Evolutionary conservation across 2,797 vertebrate genomes (phyloP), one percentile per base, ranked within the genome.

Genomic region (Gymnoscopelus braueri): DNA sequence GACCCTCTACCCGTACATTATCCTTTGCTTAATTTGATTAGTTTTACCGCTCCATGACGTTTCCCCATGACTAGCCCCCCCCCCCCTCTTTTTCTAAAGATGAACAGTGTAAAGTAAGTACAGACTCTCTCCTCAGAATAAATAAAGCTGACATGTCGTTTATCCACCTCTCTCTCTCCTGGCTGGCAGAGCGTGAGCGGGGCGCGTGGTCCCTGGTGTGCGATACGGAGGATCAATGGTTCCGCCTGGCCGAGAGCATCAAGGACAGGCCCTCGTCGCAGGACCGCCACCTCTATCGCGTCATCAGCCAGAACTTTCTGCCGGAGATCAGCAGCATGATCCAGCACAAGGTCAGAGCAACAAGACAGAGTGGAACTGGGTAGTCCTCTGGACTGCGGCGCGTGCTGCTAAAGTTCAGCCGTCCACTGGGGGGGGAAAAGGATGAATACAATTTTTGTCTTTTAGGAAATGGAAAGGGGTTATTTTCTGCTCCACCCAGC

Each of bases 291-390:
- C 96, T 99, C 74, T 95, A 98, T 88, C 97, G 95, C 72, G 95
- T 98, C 84, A 95, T 99, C 91, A 98, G 95, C 76, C 96, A 98
- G 86, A 98, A 98, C 90, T 99, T 99, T 92, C 92, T 99, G 80
- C 97, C 97, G 0, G 97, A 99, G 91, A 99, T 99, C 90, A 96
- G 96, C 91, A 98, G 91, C 91, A 99, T 99, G 97, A 98, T 99
- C 67, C 94, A 97, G 73, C 96, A 98, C 92, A 99, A 97, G 96
- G 98, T 98, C 81, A 82, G 93, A 78, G 26, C 26, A 53, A 35
- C 15, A 53, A 53, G n/a, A 65, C 29, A 62, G 54, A 53, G 59
- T 19, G 19, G 19, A 19, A 19, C 19, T 19, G 19, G 19, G 19
- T 19, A 19, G 26, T 32, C 32, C 32, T 4, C 32, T 4, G 32